Percentiles rank a stretch among this genome's conserved stretches.
Conservation (phyloP, 2,888 invertebrate genomes). For the Tetanocera ferruginea region DNA sequence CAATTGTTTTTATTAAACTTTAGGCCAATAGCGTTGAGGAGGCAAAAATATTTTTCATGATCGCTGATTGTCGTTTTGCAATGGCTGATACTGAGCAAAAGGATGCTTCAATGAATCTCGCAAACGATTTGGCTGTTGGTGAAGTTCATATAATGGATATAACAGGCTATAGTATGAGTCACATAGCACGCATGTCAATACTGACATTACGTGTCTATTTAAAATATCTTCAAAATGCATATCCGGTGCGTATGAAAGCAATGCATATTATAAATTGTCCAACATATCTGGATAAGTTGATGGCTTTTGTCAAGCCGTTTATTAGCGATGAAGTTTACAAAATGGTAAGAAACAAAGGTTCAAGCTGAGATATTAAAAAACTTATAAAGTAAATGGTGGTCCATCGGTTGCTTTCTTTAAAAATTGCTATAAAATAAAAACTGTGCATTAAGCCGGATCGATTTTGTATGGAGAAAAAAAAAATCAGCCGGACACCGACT, state of each 20-base stretch:
- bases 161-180: slow-evolving; percentile 75
- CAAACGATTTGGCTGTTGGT: slow-evolving; percentile 71
- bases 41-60: slow-evolving; percentile 60
- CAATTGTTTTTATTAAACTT: neutral
- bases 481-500: too few relatives aligned
- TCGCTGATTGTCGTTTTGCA: slow-evolving; percentile 58
- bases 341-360: slow-evolving; percentile 66
- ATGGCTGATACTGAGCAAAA: slow-evolving; percentile 41
- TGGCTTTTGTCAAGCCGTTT: slow-evolving; percentile 74
- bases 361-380: neutral
- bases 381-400: neutral
- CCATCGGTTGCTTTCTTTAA: too few relatives aligned
- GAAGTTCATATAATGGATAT: slow-evolving; percentile 79
- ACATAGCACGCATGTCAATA: slow-evolving; percentile 74
- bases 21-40: slow-evolving; percentile 59
- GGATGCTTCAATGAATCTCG: neutral
- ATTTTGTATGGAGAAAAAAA: too few relatives aligned
- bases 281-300: slow-evolving; percentile 74
- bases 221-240: slow-evolving; percentile 78
- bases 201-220: slow-evolving; percentile 76
- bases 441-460: too few relatives aligned
- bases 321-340: slow-evolving; percentile 74
- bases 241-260: slow-evolving; percentile 76
- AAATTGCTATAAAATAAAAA: too few relatives aligned
- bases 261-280: slow-evolving; percentile 78